Conservation (phyloP, 2,888 invertebrate genomes). For the Nephrotoma appendiculata region DNA sequence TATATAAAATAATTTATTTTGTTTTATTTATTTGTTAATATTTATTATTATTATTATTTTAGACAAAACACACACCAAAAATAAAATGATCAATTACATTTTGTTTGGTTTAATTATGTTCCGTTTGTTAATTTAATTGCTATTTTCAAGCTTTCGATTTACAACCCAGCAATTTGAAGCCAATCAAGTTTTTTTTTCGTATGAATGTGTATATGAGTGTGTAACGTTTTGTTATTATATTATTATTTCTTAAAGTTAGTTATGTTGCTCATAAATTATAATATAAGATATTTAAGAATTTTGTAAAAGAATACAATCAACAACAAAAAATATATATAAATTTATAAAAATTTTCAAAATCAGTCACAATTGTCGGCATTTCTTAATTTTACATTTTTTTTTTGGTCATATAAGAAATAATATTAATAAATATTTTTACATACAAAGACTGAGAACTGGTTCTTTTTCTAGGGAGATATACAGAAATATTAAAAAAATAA, state of each 20-base stretch:
- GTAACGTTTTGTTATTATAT: neutral
- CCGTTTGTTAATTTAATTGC: neutral
- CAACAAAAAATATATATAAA: neutral
- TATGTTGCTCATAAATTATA: neutral
- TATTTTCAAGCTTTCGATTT: neutral
- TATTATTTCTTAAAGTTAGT: neutral
- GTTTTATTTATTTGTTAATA: neutral
- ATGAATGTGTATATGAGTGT: neutral
- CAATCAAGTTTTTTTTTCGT: neutral
- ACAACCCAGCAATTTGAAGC: neutral
- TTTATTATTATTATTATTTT: neutral
- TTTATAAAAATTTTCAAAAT: neutral
- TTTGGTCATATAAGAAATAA: neutral
- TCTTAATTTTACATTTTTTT: neutral
- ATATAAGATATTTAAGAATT: neutral
- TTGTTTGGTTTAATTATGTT: neutral
- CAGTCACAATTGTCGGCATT: neutral
- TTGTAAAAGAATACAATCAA: neutral
- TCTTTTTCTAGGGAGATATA: conserved; percentile 2
- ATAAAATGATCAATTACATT: neutral
- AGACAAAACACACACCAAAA: neutral
- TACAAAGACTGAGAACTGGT: neutral
- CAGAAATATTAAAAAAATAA: neutral
- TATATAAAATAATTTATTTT: neutral
- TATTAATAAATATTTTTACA: neutral